Conservation (phyloP, 1,140 invertebrate genomes). For the Agrypnia vestita region DNA sequence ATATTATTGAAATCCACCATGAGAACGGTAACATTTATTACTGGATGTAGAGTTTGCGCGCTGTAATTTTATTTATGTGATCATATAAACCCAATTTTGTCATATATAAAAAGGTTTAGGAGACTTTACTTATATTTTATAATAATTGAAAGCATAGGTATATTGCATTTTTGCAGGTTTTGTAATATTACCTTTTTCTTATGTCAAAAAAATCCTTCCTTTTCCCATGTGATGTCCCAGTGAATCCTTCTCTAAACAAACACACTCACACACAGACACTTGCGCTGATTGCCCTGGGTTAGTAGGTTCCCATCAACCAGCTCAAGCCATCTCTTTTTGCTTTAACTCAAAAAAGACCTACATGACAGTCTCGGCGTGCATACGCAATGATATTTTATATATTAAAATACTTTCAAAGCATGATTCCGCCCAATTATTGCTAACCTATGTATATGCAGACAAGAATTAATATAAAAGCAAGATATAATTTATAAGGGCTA, state of each 20-base stretch:
- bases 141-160: constrained; percentile 25
- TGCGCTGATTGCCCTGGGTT: constrained; percentile 60
- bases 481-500: constrained; percentile 5
- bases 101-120: constrained; percentile 7
- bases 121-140: constrained; percentile 30
- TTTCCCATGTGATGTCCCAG: constrained; percentile 29
- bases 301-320: constrained; percentile 34
- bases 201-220: constrained; percentile 48
- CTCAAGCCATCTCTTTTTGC: constrained; percentile 44
- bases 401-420: background rate
- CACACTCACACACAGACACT: constrained; percentile 43
- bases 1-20: constrained; percentile 54
- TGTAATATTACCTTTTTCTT: constrained; percentile 9
- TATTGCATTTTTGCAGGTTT: constrained; percentile 34
- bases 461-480: background rate
- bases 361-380: constrained; percentile 52
- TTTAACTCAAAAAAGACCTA: constrained; percentile 51
- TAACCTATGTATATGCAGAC: constrained; percentile 16
- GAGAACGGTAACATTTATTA: constrained; percentile 31
- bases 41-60: constrained; percentile 58
- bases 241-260: background rate
- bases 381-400: background rate
- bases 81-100: constrained; percentile 25
- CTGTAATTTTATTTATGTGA: constrained; percentile 37
- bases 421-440: constrained; percentile 16